These are phyloP conservation scores for Zosterops lateralis DNA, from an alignment of 2,113 vertebrate genomes.

Conservation along the genomic window DNA sequence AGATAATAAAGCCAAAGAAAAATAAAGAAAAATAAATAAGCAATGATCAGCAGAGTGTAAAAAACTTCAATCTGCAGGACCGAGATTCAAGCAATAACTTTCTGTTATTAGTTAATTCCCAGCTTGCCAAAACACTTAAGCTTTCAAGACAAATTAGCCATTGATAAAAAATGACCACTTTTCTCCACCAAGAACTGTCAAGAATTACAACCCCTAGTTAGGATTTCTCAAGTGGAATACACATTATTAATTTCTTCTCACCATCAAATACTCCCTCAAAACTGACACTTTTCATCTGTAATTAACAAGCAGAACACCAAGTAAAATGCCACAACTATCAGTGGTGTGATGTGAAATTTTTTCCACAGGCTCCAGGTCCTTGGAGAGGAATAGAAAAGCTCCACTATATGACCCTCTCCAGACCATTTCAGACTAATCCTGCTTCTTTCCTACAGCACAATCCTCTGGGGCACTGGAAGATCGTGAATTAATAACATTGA, in stretches of 20 bases:
- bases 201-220: background rate
- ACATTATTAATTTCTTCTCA: background rate
- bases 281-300: background rate
- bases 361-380: background rate
- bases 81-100: background rate
- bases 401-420: background rate
- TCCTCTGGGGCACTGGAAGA: background rate
- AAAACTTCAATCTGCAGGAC: slow-evolving; percentile 2
- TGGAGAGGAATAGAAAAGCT: background rate
- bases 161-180: background rate
- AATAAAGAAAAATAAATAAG: slow-evolving; percentile 57
- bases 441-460: background rate
- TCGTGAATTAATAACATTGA: background rate
- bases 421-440: background rate
- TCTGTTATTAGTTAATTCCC: background rate
- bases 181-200: background rate
- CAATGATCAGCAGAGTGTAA: slow-evolving; percentile 37
- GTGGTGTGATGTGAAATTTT: background rate
- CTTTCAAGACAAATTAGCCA: background rate
- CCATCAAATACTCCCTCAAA: background rate
- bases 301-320: slow-evolving; percentile 24
- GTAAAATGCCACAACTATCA: background rate
- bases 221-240: background rate
- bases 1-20: slow-evolving; percentile 50
- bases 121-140: background rate